Percentiles rank a stretch among this genome's conserved stretches.
Evolutionary conservation across 2,113 vertebrate genomes (phyloP).

Genomic region (Haemorhous mexicanus): DNA sequence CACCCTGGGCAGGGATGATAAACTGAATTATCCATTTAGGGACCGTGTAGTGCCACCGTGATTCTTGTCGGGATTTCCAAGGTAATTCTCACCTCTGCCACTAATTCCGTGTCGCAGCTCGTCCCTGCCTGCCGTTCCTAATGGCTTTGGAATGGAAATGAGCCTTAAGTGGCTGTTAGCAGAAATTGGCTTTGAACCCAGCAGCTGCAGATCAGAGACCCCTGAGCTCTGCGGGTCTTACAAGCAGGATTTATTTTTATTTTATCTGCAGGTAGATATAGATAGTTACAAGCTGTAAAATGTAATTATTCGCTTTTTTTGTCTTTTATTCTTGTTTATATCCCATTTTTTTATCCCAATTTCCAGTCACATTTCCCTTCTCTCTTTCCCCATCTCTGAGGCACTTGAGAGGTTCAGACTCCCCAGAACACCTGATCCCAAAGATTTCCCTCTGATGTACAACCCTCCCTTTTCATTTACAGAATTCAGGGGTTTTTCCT

Average conservation of each 20-base stretch:
- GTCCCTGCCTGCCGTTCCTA: not conserved
- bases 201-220: not conserved
- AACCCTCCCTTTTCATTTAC: too few relatives aligned
- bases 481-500: too few relatives aligned
- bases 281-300: not conserved
- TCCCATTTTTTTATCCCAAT: too few relatives aligned
- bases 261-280: not conserved
- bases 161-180: slow-evolving; percentile 26
- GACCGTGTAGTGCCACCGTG: not conserved
- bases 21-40: not conserved
- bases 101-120: slow-evolving; percentile 21
- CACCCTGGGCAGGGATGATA: not conserved
- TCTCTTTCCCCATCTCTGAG: too few relatives aligned
- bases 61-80: not conserved
- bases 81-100: slow-evolving; percentile 20
- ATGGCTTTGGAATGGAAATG: slow-evolving; percentile 22
- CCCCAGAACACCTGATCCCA: too few relatives aligned
- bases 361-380: too few relatives aligned
- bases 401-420: too few relatives aligned
- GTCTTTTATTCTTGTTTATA: not conserved
- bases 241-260: not conserved
- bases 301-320: not conserved
- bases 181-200: slow-evolving; percentile 19
- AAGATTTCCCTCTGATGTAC: too few relatives aligned
- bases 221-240: not conserved